phyloP scores from a whole-genome alignment of 53 echinoderm and acorn worm genomes.

The Actinopyga echinites region DNA sequence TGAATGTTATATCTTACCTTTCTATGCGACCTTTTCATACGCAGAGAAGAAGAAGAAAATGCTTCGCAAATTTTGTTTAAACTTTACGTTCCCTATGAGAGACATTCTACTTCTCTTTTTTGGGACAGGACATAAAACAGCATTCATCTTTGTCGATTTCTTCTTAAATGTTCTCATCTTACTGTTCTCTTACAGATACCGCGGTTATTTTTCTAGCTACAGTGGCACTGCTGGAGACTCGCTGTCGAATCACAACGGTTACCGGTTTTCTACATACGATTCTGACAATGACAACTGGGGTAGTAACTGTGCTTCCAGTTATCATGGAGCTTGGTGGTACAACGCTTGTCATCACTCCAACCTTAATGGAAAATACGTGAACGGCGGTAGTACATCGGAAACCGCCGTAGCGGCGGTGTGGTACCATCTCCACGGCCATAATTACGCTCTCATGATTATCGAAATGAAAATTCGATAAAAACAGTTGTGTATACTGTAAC shows the following conservation, averaged over 20 bases:
- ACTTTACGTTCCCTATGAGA: no score
- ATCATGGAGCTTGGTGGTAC: constrained; percentile 76
- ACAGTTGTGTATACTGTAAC: no score
- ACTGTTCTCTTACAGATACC: constrained; percentile 41
- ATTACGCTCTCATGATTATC: constrained; percentile 58
- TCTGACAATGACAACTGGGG: constrained; percentile 62
- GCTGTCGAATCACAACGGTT: constrained; percentile 50
- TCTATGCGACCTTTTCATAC: no score
- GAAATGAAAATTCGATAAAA: constrained; percentile 52
- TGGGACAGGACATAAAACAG: no score
- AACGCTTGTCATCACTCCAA: constrained; percentile 43
- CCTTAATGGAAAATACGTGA: constrained; percentile 67
- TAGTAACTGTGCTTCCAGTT: constrained; percentile 53
- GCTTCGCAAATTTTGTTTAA: no score
- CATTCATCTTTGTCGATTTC: no score
- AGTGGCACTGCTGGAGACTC: constrained; percentile 62
- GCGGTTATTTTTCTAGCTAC: constrained; percentile 75
- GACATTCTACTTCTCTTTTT: no score
- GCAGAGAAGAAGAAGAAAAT: no score
- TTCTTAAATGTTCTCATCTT: neutral
- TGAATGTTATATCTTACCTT: no score
- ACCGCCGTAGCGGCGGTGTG: constrained; percentile 43
- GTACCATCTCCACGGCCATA: constrained; percentile 58
- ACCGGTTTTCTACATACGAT: constrained; percentile 70
- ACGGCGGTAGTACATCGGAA: constrained; percentile 44